phyloP scores from a whole-genome alignment of 2,797 vertebrate species.

The Loris lydekkerianus region DNA sequence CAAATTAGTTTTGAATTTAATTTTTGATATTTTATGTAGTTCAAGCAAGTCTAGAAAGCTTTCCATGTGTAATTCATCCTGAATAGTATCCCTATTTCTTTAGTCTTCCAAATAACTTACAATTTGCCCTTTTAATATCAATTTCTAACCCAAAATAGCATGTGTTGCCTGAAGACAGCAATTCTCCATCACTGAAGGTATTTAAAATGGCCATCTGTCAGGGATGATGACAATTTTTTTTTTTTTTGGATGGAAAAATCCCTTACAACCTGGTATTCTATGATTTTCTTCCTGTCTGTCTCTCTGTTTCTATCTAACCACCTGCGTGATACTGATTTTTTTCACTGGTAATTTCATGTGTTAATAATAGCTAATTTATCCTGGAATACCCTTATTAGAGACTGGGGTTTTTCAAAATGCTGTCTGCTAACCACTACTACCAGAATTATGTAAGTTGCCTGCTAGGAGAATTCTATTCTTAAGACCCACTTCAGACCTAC shows the following conservation, averaged over 20 bases:
- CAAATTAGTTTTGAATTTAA: conserved; percentile 44
- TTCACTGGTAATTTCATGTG: neutral
- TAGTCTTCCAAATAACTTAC: conserved; percentile 38
- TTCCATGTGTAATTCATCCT: conserved; percentile 42
- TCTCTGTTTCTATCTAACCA: neutral
- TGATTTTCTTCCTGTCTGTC: conserved; percentile 26
- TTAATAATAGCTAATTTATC: neutral
- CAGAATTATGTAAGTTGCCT: neutral
- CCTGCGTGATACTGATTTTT: neutral
- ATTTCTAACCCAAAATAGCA: conserved; percentile 57
- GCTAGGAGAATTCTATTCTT: neutral
- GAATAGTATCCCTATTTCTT: conserved; percentile 57
- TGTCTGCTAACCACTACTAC: neutral
- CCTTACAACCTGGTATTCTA: neutral
- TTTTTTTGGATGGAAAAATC: conserved; percentile 46
- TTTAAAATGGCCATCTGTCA: conserved; percentile 69
- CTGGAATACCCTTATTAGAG: neutral
- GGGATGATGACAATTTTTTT: conserved; percentile 29
- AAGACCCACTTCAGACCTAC: neutral
- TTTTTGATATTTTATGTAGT: neutral
- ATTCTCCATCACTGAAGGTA: conserved; percentile 23
- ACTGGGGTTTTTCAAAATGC: neutral
- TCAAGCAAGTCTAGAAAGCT: conserved; percentile 34
- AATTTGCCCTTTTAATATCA: conserved; percentile 43
- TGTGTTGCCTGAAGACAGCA: conserved; percentile 54